Evolutionary conservation across 2,888 invertebrate genomes (phyloP), one percentile per base, ranked within the genome.

Genomic region (Druceiella hillmani): DNA sequence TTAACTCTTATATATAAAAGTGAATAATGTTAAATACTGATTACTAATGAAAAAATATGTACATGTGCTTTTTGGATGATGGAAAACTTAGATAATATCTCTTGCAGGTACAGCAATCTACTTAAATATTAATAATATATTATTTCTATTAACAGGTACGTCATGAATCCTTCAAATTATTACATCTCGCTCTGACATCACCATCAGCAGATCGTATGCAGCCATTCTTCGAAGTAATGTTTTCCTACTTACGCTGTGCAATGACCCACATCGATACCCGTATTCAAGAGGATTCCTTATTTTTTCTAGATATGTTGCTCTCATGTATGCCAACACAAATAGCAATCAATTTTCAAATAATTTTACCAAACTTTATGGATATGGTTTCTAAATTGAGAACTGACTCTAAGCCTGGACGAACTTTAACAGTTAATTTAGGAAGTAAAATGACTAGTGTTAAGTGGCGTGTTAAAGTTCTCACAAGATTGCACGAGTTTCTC

Each of bases 251-350:
- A 30, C 77, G 83, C 35, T 92, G 92, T 66, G 86, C 89, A 1
- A 89, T 94, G 88, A 92, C 91, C 1, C 88, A 93, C 53, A 86
- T 94, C 41, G 79, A 87, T 56, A 75, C 74, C 7, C 70, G 75
- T 33, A 81, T 94, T 44, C 87, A 90, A 56, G 84, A 88, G 56
- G 91, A 91, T 59, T 87, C 92, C 0, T 65, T 94, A 1, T 56
- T 80, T 1, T 76, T 91, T 46, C 64, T 94, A 11, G 91, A 92
- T 55, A 70, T 83, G 26, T 67, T 92, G n/a, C 60, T 90, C 9
- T 66, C 75, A 25, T 74, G 80, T 50, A 74, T 79, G 36, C 83
- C 86, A 2, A 55, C 60, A 4, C 67, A 87, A 30, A 72, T 91
- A 2, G 78, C 81, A 0, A 63, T 72, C 36, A 78, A 82, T 54